Evolutionary conservation across 2,113 vertebrate genomes (phyloP), one percentile per base, ranked within the genome.

Genomic region (Thalassoma bifasciatum): DNA sequence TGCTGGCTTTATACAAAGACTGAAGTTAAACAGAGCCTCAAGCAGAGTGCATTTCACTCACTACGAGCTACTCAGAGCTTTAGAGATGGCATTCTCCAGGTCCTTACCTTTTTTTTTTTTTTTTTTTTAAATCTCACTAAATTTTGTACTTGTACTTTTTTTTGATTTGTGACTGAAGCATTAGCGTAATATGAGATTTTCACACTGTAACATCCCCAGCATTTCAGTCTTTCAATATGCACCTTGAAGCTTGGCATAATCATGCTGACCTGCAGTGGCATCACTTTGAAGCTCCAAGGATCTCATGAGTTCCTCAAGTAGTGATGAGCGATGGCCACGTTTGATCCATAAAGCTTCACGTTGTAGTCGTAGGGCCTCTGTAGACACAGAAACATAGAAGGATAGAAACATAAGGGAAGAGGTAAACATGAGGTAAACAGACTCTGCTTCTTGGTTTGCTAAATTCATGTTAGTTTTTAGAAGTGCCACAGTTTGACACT

Each of bases 291-390:
- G 88, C 78, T 96, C 95, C 82, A 97, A 83, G 13, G 88, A 14
- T 61, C 86, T 92, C 49, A 95, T 67, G 8, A 96, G 79, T 65
- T 96, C 94, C 58, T 97, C 94, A 64, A 95, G 93, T 22, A 94
- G 91, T 54, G 91, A 86, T 37, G 94, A 92, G 53, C 92, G 86
- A 67, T 46, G 91, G 70, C 93, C 92, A 11, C 90, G 72, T 76
- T 96, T 93, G 76, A 88, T 80, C 87, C 92, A 89, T 75, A 95
- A 76, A 53, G 90, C 72, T 46, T 87, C 84, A 44, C 56, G 93
- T 60, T 95, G 94, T 58, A 96, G 94, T 50, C 91, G 90, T 73
- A 98, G 93, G 46, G 96, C 96, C 82, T 95, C 97, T 98, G 87
- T 37, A 71, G 58, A 67, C 65, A 80, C 60, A 84, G 3, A 74